Evolutionary conservation across 2,888 invertebrate species (phyloP), one percentile per base, ranked within the genome.

Genomic region (Flabesymbios commensalis): DNA sequence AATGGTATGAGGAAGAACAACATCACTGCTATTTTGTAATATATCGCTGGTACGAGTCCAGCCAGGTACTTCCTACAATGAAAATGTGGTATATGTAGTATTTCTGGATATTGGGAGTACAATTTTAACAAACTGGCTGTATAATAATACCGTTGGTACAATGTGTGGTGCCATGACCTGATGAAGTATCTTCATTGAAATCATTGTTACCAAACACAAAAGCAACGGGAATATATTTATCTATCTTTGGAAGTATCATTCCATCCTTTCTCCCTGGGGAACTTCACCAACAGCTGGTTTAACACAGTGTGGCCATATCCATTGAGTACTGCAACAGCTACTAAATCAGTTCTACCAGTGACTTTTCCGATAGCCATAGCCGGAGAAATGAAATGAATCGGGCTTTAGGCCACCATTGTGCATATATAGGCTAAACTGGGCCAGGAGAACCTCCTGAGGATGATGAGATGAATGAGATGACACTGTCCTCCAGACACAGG

Each of bases 61-160:
- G 39, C n/a, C n/a, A n/a, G n/a, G n/a, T n/a, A n/a, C n/a, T n/a
- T n/a, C n/a, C n/a, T n/a, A n/a, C n/a, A n/a, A n/a, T n/a, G n/a
- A n/a, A n/a, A n/a, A n/a, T n/a, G n/a, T n/a, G n/a, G n/a, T n/a
- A n/a, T n/a, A 10, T n/a, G 10, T 36, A n/a, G 39, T 36, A n/a
- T 36, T 36, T 10, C 39, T 36, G 10, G 10, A n/a, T 10, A 29
- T 49, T 49, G 22, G 14, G 14, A 29, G 28, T 49, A 29, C 10
- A 62, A 67, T 63, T 71, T 69, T 53, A 45, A 7, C 10, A 14
- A 17, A 7, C 19, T 45, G 45, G 45, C 45, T 45, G 45, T 7
- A 45, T 19, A 19, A 45, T 45, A 22, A 45, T 45, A 17, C 45
- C 45, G 22, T 45, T 45, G 14, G 45, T 45, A 45, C 45, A 45